These are phyloP conservation scores for Nomada fabriciana DNA, from an alignment of 2,888 invertebrate species.

Conservation along the genomic window DNA sequence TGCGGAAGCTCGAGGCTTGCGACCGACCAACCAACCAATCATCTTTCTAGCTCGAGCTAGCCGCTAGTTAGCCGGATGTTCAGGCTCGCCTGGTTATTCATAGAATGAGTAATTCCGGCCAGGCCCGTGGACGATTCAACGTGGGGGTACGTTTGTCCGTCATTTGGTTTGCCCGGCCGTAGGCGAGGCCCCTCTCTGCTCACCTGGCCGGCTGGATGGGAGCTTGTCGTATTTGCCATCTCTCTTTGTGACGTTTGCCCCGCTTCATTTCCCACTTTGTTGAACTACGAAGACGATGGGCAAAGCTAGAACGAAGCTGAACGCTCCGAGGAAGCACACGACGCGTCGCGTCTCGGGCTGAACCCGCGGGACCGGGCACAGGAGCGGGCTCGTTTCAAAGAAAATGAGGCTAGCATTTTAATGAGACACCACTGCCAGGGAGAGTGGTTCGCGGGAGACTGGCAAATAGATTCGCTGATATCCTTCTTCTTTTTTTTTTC, in stretches of 20 bases:
- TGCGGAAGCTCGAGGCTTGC: constrained; percentile 5
- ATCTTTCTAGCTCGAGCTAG: constrained; percentile 29
- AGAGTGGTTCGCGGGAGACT: constrained; percentile 69
- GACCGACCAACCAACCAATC: constrained; percentile 40
- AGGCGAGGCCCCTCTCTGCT: constrained; percentile 58
- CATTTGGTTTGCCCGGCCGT: constrained; percentile 72
- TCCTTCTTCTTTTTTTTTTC: constrained; percentile 69
- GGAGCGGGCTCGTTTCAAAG: constrained; percentile 74
- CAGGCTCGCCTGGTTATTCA: constrained; percentile 75
- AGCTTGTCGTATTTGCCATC: constrained; percentile 83
- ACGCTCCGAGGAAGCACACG: constrained; percentile 29
- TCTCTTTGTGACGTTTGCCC: constrained; percentile 77
- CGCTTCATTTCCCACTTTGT: constrained; percentile 75
- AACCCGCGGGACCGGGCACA: constrained; percentile 33
- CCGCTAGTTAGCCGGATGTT: constrained; percentile 47
- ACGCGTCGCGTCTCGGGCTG: constrained; percentile 3
- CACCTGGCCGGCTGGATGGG: constrained; percentile 64
- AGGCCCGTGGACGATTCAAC: constrained; percentile 60
- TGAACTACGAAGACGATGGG: constrained; percentile 64
- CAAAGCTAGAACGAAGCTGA: constrained; percentile 41
- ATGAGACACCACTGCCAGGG: constrained; percentile 77
- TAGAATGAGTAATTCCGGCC: constrained; percentile 76
- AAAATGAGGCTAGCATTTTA: constrained; percentile 81
- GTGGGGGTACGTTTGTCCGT: constrained; percentile 69
- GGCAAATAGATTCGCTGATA: constrained; percentile 82